Base-by-base conservation (phyloP, 2,113 vertebrate genomes). In the Hippopotamus amphibius region DNA sequence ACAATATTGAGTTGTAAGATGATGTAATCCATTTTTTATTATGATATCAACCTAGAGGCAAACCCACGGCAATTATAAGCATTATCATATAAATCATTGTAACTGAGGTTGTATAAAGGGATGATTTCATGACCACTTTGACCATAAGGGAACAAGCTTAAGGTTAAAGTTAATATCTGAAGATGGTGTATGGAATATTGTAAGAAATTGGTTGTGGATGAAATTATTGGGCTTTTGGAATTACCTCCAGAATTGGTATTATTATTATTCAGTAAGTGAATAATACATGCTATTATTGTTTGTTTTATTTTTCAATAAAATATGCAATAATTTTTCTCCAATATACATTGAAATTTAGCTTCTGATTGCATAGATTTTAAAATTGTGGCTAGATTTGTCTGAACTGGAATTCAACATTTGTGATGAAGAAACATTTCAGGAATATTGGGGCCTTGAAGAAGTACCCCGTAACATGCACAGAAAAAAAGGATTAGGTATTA, bases 381-480 rank as follows among this genome's bases (percentile, higher is more conserved):
- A 48, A 16, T 2, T 9, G 16, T 33, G 21, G 65, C 33, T 82
- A 48, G 7, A 24, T 48, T 66, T 86, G 14, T 66, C 14, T 48
- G 22, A 50, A 81, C 9, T 59, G 11, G 77, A 84, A 80, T 85
- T 61, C 50, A 85, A 9, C 19, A 19, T 76, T 24, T 19, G 55
- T 33, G n/a, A 50, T 63, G 48, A 65, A 50, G 84, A 77, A 77
- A 2, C 9, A 26, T 22, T 53, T 81, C n/a, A 11, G 41, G 13
- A 86, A 63, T 28, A 48, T 6, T 22, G 12, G 46, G 14, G 6
- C 4, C 26, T 48, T 89, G 24, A 57, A n/a, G 53, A 65, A 37
- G 28, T 28, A 43, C 30, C n/a, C 26, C 14, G 0, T 22, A 24
- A 26, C 5, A 37, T 4, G 9, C 7, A 15, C 3, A 53, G 12